Evolutionary conservation across 2,113 vertebrate species (phyloP).

Genomic region (Caranx melampygus): DNA sequence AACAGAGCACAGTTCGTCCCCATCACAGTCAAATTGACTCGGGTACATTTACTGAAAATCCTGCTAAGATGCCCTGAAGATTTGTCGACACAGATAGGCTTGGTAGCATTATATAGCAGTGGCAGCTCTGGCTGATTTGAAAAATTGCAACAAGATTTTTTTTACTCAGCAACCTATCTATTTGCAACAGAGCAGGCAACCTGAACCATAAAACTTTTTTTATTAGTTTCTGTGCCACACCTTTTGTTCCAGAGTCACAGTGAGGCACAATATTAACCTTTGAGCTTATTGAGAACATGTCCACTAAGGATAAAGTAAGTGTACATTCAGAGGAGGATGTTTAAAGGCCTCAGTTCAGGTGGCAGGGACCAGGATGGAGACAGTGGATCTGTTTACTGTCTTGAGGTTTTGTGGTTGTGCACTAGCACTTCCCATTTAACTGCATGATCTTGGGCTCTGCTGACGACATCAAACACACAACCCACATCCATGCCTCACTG

Average conservation of each 20-base stretch:
- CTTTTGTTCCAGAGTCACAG: slow-evolving; percentile 59
- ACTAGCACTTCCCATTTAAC: slow-evolving; percentile 69
- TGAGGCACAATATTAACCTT: slow-evolving; percentile 57
- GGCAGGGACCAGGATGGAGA: slow-evolving; percentile 58
- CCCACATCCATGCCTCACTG: slow-evolving; percentile 57
- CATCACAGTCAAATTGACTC: slow-evolving; percentile 30
- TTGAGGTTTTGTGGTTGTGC: slow-evolving; percentile 73
- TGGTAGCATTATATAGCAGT: slow-evolving; percentile 16
- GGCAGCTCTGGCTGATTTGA: slow-evolving; percentile 38
- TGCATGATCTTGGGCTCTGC: slow-evolving; percentile 65
- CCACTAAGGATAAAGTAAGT: slow-evolving; percentile 43
- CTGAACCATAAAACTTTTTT: slow-evolving; percentile 56
- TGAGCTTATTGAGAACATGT: slow-evolving; percentile 56
- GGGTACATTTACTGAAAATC: slow-evolving; percentile 4
- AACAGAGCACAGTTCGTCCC: neutral
- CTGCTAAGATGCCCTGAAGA: slow-evolving; percentile 20
- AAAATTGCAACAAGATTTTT: slow-evolving; percentile 46
- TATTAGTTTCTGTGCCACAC: slow-evolving; percentile 57
- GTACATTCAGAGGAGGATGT: slow-evolving; percentile 51
- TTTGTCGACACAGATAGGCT: slow-evolving; percentile 36
- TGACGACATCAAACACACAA: slow-evolving; percentile 59
- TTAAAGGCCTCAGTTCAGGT: slow-evolving; percentile 64
- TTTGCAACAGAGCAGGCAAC: slow-evolving; percentile 52
- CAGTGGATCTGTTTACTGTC: slow-evolving; percentile 70
- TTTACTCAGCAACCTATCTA: slow-evolving; percentile 42